Conservation (phyloP, 2,888 invertebrate species). For the Icerya purchasi region DNA sequence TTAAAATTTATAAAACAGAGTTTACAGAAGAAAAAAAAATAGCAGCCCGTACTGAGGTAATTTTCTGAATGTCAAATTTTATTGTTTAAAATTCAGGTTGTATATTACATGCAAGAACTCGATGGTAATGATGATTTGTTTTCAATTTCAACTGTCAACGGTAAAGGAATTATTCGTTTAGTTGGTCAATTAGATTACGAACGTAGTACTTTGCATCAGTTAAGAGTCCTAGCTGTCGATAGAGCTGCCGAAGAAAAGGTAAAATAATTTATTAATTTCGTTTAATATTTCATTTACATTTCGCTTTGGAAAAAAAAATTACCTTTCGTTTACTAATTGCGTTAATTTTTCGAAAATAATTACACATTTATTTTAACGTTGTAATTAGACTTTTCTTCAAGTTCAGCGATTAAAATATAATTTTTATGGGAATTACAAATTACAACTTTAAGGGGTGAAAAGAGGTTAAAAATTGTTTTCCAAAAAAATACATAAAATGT, state of each 20-base stretch:
- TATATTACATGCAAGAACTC: constrained; percentile 64
- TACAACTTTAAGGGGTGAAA: too few relatives aligned
- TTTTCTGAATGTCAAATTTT: background rate
- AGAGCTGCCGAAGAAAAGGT: constrained; percentile 48
- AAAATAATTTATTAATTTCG: constrained; percentile 1
- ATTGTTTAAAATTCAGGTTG: constrained; percentile 31
- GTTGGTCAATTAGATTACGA: constrained; percentile 64
- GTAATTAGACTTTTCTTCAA: too few relatives aligned
- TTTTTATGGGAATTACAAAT: too few relatives aligned
- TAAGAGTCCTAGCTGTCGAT: constrained; percentile 60
- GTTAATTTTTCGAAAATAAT: background rate
- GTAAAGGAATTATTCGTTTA: constrained; percentile 61
- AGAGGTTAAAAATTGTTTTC: too few relatives aligned
- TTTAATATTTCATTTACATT: background rate
- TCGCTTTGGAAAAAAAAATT: background rate
- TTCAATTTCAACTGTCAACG: constrained; percentile 58
- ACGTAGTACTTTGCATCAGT: constrained; percentile 62
- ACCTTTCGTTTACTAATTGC: background rate
- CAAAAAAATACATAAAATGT: too few relatives aligned
- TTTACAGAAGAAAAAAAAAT: background rate
- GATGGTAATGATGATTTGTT: constrained; percentile 58
- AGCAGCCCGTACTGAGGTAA: background rate
- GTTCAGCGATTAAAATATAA: too few relatives aligned
- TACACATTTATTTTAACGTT: background rate
- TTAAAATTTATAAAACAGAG: too few relatives aligned